Conservation (phyloP, 2,888 invertebrate species). For the Gastrophysa polygoni region DNA sequence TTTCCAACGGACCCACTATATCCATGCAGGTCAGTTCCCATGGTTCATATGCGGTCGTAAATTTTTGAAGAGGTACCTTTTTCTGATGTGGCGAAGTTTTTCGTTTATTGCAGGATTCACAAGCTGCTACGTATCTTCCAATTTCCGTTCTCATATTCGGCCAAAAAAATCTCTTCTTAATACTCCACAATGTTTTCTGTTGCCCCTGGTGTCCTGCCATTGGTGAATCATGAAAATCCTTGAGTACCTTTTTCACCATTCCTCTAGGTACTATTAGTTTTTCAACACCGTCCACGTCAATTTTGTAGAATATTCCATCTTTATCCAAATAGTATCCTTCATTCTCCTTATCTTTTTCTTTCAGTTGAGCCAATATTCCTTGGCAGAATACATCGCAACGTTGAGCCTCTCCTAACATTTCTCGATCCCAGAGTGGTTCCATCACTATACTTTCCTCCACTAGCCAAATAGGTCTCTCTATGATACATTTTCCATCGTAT, state of each 20-base stretch:
- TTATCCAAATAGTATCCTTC: constrained; percentile 9
- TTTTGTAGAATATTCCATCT: constrained; percentile 13
- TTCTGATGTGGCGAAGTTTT: constrained; percentile 38
- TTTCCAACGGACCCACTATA: constrained; percentile 43
- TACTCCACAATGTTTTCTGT: constrained; percentile 36
- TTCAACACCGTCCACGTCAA: not conserved
- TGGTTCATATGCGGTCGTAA: constrained; percentile 30
- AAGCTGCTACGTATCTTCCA: constrained; percentile 35
- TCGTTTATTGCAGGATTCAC: constrained; percentile 39
- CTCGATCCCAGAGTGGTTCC: constrained; percentile 16
- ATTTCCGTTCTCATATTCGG: constrained; percentile 36
- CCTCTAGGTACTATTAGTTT: constrained; percentile 17
- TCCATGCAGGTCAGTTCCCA: constrained; percentile 41
- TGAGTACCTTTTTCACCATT: constrained; percentile 2
- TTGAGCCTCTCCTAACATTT: constrained; percentile 6
- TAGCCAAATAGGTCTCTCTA: not conserved
- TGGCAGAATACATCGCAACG: constrained; percentile 10
- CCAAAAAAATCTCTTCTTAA: constrained; percentile 41
- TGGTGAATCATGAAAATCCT: constrained; percentile 33
- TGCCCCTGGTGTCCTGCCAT: constrained; percentile 43
- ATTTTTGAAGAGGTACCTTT: constrained; percentile 35
- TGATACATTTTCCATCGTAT: not conserved
- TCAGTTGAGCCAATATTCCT: not conserved
- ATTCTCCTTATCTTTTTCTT: not conserved
- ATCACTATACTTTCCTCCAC: constrained; percentile 2